Evolutionary conservation across 2,888 invertebrate genomes (phyloP).

Genomic region (Apotomis betuletana): DNA sequence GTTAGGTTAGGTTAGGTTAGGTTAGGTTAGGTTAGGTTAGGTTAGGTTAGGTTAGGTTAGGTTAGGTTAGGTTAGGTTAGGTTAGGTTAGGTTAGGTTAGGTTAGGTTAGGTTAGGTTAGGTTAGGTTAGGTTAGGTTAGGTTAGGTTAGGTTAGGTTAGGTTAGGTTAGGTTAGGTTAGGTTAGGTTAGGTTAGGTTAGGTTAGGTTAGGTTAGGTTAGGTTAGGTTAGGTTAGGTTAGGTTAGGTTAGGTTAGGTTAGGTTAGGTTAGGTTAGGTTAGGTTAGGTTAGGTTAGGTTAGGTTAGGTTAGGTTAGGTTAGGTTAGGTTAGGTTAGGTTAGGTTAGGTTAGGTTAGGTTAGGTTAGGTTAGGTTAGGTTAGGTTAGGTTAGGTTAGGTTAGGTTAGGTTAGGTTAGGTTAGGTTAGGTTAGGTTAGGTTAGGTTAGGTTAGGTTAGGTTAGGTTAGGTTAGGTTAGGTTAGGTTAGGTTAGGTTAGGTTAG

Average conservation of each 20-base stretch:
- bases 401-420: no score
- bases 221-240: not conserved
- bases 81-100: conserved; percentile 22
- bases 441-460: no score
- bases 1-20: conserved; percentile 10
- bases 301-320: not conserved
- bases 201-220: no score
- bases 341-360: no score
- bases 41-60: conserved; percentile 22
- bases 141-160: not conserved
- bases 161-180: no score
- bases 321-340: no score
- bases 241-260: conserved; percentile 18
- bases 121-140: conserved; percentile 22
- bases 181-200: no score
- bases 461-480: no score
- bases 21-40: conserved; percentile 22
- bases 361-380: no score
- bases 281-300: not conserved
- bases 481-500: no score
- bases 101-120: conserved; percentile 22
- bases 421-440: no score
- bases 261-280: conserved; percentile 21
- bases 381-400: no score
- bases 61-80: conserved; percentile 22